Base-by-base conservation (phyloP, 2,888 invertebrate species). In the Drosophila maculinotata region DNA sequence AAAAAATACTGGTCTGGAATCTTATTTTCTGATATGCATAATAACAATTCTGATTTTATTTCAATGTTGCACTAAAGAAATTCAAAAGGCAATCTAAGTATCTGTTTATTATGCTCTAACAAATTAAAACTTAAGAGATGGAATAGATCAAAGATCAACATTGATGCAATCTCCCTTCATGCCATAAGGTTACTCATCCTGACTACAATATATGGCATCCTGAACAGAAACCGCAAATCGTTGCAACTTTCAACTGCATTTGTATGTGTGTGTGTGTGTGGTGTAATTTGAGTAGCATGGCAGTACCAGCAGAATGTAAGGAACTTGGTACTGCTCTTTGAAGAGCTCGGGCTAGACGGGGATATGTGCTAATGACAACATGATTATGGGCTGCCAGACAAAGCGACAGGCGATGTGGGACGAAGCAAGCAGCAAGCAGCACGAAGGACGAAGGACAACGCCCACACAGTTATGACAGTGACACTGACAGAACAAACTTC, bases 401-500 rank as follows among this genome's bases (percentile, higher is more conserved):
- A 77, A 67, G 71, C 56, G 49, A 59, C 59, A 42, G 28, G 47
- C 35, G 10, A 44, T n/a, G n/a, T 12, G 26, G 54, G 31, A 39
- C 31, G 28, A 5, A 35, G 30, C n/a, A 30, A 26, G 42, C 30
- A 35, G 38, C n/a, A n/a, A n/a, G 28, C 7, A 35, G 30, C n/a
- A 30, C 33, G 42, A 35, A 35, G 38, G 59, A 42, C 52, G 44
- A 33, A 33, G 47, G 45, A 66, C 54, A 72, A 85, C 82, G 83
- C 82, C 82, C 82, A 82, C 85, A 70, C 66, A 76, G 78, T 82
- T 82, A 82, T 82, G 83, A 82, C 78, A 72, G 65, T 76, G 85
- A 70, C 76, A 85, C 31, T 65, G 62, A 72, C 75, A 76, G 68
- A 56, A 57, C 49, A 57, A 58, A 41, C 36, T 47, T 48, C 60